Percentiles rank a stretch among this genome's conserved stretches.
phyloP scores from a whole-genome alignment of 2,888 invertebrate species.

The Melikaiella ostensackeni region DNA sequence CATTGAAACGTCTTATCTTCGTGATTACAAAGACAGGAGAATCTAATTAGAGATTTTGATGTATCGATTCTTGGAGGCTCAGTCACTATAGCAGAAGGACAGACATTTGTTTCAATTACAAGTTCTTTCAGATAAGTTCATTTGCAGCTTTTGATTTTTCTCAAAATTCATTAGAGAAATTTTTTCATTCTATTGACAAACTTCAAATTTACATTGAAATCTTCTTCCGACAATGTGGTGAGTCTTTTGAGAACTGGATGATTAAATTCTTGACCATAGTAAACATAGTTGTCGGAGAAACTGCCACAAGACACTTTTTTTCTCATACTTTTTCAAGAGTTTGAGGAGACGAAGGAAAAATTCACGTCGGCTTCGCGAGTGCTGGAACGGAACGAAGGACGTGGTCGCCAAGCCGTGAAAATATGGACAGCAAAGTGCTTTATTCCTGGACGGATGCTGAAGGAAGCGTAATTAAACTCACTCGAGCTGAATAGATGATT shows the following conservation, averaged over 20 bases:
- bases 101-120: neutral
- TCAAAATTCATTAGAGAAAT: no score
- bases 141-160: no score
- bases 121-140: no score
- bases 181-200: neutral
- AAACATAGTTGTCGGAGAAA: neutral
- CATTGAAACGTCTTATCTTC: conserved; percentile 7
- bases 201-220: accelerated
- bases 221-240: neutral
- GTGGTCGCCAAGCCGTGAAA: conserved; percentile 68
- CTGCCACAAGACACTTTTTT: neutral
- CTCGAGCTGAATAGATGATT: conserved; percentile 50
- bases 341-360: conserved; percentile 40
- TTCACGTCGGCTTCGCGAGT: conserved; percentile 41
- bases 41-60: conserved; percentile 6
- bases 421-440: conserved; percentile 57
- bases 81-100: neutral
- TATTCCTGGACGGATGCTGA: conserved; percentile 55
- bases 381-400: conserved; percentile 64
- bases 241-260: neutral
- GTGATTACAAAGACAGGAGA: conserved; percentile 12
- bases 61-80: neutral
- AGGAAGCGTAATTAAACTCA: conserved; percentile 59
- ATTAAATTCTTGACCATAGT: conserved; percentile 1
- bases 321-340: neutral